Evolutionary conservation across 2,113 vertebrate genomes (phyloP).

Genomic region (Sterna hirundo): DNA sequence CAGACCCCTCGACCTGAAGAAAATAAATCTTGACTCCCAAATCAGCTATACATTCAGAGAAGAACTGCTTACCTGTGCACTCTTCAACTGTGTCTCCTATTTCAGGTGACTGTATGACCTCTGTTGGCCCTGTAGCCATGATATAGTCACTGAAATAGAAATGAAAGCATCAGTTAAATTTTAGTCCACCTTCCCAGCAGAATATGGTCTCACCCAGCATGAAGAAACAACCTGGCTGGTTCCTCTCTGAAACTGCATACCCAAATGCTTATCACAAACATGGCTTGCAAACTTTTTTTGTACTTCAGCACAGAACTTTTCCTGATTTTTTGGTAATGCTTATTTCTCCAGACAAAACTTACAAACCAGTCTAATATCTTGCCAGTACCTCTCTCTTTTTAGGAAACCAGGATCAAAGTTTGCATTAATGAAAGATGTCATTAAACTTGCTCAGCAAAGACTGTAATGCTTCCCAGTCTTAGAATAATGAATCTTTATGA

Average conservation of each 20-base stretch:
- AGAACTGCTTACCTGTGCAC: conserved; percentile 76
- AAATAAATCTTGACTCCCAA: not conserved
- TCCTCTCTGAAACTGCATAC: not conserved
- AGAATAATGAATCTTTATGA: not conserved
- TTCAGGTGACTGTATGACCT: conserved; percentile 69
- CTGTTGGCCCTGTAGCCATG: conserved; percentile 79
- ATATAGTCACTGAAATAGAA: conserved; percentile 77
- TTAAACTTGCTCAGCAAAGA: not conserved
- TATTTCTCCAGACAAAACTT: not conserved
- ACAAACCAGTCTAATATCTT: not conserved
- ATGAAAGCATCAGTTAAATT: not conserved
- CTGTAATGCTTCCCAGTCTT: not conserved
- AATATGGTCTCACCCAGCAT: not conserved
- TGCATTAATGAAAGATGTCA: not conserved
- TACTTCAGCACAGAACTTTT: not conserved
- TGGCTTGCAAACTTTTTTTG: not conserved
- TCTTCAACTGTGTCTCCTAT: conserved; percentile 75
- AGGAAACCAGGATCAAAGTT: not conserved
- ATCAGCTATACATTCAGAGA: not conserved
- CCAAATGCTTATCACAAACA: not conserved
- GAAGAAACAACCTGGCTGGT: not conserved
- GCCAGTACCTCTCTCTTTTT: not conserved
- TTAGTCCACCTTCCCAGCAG: not conserved
- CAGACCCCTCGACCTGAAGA: not conserved
- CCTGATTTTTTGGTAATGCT: not conserved